Conservation (phyloP, 2,113 vertebrate genomes). For the Alosa alosa region DNA sequence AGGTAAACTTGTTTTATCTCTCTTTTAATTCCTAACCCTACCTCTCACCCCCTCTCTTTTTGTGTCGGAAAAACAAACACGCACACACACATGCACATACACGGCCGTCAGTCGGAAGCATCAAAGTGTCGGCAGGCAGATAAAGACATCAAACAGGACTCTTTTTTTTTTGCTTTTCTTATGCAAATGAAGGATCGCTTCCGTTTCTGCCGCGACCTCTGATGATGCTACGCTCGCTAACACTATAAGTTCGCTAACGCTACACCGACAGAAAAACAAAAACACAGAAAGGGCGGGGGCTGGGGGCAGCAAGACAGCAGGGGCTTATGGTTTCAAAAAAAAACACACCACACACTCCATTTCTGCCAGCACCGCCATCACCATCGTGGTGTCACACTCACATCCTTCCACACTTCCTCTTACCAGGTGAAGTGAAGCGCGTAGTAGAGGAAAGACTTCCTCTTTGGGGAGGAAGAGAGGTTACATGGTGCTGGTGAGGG, state of each 20-base stretch:
- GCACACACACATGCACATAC: constrained; percentile 45
- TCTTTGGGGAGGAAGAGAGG: no score
- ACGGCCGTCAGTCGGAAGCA: constrained; percentile 35
- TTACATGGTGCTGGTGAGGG: not conserved
- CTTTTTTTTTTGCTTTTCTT: constrained; percentile 29
- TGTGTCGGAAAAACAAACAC: constrained; percentile 50
- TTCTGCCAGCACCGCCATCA: not conserved
- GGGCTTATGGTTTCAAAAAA: constrained; percentile 40
- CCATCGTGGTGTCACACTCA: no score
- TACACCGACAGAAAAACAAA: not conserved
- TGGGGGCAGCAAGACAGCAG: not conserved
- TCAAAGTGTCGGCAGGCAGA: constrained; percentile 58
- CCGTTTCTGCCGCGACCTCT: not conserved
- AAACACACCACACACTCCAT: constrained; percentile 27
- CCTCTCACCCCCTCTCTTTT: not conserved
- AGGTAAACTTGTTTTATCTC: not conserved
- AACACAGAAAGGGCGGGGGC: not conserved
- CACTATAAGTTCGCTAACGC: not conserved
- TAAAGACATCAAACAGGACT: constrained; percentile 56
- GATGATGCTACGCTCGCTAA: not conserved
- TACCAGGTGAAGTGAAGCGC: no score
- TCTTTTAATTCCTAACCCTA: constrained; percentile 15
- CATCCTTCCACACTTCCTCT: no score
- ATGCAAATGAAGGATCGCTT: constrained; percentile 29
- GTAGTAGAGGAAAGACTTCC: no score